Evolutionary conservation across 1,140 invertebrate genomes (phyloP), one percentile per base, ranked within the genome.

Genomic region (Pachypsylla venusta): DNA sequence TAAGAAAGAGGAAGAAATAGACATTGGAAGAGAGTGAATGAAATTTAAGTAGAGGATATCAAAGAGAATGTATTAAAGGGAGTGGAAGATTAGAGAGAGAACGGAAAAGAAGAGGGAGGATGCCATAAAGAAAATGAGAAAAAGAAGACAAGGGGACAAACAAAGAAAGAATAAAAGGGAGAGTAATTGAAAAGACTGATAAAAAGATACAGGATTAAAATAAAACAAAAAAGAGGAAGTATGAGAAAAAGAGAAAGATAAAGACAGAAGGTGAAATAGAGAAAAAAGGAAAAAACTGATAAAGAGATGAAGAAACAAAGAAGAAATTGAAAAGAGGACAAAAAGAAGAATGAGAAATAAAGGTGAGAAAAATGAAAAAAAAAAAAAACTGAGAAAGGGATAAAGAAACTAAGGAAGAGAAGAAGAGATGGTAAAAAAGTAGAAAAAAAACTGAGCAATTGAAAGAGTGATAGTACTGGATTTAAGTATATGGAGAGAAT

Each of bases 241-340:
- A 48, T 13, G 28, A n/a, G 54, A 61, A 42, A 39, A 58, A 58
- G 60, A 40, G 60, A 60, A 58, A 53, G 57, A 54, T 42, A 56
- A 39, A 24, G 55, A 22, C 57, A 42, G 20, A 58, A 24, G 16
- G 57, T 22, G 64, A 58, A 59, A 64, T 22, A 24, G 24, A 40
- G 20, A 28, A 58, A 61, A 59, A 56, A 3, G 30, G 10, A 35
- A 35, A 12, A 16, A 16, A 35, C 30, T 10, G 30, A 35, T 53
- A 26, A 5, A 25, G 48, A 62, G 35, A 48, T 59, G 56, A 22
- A 53, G 53, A 25, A 19, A 20, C 13, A 55, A 60, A 61, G 27
- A 35, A 35, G 10, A 48, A 48, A 48, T 5, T 48, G 30, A 16
- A 35, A 35, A 35, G 20, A 35, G 53, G 53, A 60, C 2, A 20